phyloP scores from a whole-genome alignment of 2,113 vertebrate species.

The Acanthochromis polyacanthus region DNA sequence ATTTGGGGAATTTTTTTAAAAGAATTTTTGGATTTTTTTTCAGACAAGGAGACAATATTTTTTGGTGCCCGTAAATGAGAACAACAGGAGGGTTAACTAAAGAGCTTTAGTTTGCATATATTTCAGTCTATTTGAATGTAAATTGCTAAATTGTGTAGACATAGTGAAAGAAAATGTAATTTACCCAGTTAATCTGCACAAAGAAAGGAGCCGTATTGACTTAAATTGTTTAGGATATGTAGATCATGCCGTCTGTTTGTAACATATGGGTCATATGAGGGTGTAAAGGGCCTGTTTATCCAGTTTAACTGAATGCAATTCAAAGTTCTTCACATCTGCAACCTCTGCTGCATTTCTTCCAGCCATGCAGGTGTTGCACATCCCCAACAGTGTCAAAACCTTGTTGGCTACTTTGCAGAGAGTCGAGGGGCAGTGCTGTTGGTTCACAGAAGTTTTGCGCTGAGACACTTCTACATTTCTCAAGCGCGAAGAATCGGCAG shows the following conservation, averaged over 20 bases:
- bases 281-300: background rate
- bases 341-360: background rate
- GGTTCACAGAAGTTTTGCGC: constrained; percentile 30
- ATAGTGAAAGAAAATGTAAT: too few species aligned
- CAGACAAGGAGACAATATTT: too few species aligned
- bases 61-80: too few species aligned
- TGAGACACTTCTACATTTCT: constrained; percentile 42
- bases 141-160: too few species aligned
- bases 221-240: background rate
- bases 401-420: background rate
- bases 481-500: constrained; percentile 7
- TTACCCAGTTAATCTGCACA: too few species aligned
- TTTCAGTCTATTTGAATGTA: too few species aligned
- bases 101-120: too few species aligned
- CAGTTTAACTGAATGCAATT: background rate
- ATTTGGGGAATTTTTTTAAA: too few species aligned
- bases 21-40: too few species aligned
- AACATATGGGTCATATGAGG: background rate
- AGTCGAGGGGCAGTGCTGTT: background rate
- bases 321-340: background rate
- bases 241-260: background rate
- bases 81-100: too few species aligned
- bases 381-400: background rate
- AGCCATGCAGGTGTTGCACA: background rate
- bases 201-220: too few species aligned